These are phyloP conservation scores for Chitala chitala DNA, from an alignment of 2,113 vertebrate species.

Conservation along the genomic window DNA sequence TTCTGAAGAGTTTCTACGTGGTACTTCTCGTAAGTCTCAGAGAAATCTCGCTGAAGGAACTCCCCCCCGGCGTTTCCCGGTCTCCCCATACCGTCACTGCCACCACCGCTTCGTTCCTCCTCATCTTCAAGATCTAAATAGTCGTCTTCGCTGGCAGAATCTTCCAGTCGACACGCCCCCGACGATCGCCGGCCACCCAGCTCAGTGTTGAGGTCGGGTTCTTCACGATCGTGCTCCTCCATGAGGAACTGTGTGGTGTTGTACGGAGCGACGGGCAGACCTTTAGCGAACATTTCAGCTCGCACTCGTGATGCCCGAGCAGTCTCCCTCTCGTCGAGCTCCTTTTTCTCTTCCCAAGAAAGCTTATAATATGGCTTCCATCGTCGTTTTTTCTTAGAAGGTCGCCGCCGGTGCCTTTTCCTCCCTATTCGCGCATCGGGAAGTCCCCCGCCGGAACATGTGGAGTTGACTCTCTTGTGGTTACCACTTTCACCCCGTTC, in stretches of 20 bases:
- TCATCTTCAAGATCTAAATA: slow-evolving; percentile 80
- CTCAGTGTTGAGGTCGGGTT: slow-evolving; percentile 89
- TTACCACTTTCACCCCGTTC: slow-evolving; percentile 38
- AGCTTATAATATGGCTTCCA: slow-evolving; percentile 97
- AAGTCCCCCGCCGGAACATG: slow-evolving; percentile 23
- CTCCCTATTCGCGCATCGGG: slow-evolving; percentile 72
- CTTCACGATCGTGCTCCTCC: slow-evolving; percentile 95
- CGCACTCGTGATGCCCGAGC: slow-evolving; percentile 81
- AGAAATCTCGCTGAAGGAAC: slow-evolving; percentile 94
- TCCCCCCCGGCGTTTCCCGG: slow-evolving; percentile 77
- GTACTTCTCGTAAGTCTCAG: slow-evolving; percentile 92
- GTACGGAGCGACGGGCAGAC: slow-evolving; percentile 91
- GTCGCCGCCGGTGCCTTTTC: slow-evolving; percentile 80
- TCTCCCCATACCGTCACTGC: slow-evolving; percentile 84
- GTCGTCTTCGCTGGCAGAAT: slow-evolving; percentile 79
- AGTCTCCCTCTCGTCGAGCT: slow-evolving; percentile 86
- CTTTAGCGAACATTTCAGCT: slow-evolving; percentile 96
- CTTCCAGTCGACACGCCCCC: slow-evolving; percentile 57
- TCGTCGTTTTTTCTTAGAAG: slow-evolving; percentile 86
- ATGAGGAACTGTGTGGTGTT: slow-evolving; percentile 99
- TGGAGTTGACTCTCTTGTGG: slow-evolving; percentile 22
- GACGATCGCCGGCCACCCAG: slow-evolving; percentile 59
- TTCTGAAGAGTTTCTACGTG: slow-evolving; percentile 94
- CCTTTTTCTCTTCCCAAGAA: slow-evolving; percentile 92
- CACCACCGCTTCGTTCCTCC: slow-evolving; percentile 71